Percentiles rank a stretch among this genome's conserved stretches.
phyloP scores from a whole-genome alignment of 2,797 vertebrate genomes.

The Prionace glauca region DNA sequence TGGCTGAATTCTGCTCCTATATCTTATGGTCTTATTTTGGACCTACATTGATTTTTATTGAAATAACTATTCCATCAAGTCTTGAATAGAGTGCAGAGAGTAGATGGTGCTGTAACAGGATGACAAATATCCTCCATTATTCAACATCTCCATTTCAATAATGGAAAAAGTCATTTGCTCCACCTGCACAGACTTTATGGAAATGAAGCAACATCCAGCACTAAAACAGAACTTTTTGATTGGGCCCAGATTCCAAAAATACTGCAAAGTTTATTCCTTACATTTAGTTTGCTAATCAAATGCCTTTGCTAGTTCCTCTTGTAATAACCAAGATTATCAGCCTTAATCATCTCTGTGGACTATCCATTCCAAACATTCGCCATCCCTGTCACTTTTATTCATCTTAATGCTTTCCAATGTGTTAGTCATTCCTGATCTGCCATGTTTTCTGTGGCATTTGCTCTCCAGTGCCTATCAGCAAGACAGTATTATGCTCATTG shows the following conservation, averaged over 20 bases:
- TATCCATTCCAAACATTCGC: background rate
- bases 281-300: background rate
- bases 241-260: background rate
- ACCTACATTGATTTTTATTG: background rate
- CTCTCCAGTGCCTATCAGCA: background rate
- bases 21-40: no score
- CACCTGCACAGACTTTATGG: background rate
- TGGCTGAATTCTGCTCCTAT: no score
- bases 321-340: background rate
- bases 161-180: background rate
- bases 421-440: background rate
- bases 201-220: background rate
- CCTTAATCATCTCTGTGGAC: background rate
- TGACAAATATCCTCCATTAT: background rate
- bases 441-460: background rate
- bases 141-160: background rate
- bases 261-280: background rate
- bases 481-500: background rate
- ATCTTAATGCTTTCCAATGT: background rate
- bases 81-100: background rate
- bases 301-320: background rate
- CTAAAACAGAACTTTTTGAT: background rate
- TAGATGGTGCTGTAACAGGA: background rate
- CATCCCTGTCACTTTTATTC: background rate
- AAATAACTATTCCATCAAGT: background rate